Evolutionary conservation across 2,888 invertebrate genomes (phyloP).

Genomic region (Leptogaster cylindrica): DNA sequence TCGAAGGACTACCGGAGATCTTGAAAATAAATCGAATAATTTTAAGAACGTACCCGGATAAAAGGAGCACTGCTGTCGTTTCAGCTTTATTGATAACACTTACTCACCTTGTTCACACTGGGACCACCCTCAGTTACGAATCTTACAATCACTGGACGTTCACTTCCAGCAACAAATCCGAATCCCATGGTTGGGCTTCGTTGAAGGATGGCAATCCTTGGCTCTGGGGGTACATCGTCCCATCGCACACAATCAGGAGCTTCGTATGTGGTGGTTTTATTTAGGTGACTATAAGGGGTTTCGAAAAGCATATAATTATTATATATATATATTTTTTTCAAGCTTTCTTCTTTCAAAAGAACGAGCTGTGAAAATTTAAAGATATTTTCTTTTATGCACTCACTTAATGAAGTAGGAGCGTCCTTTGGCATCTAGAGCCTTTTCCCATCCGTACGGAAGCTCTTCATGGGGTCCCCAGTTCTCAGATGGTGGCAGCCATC

Average conservation of each 20-base stretch:
- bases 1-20: neutral
- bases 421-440: conserved; percentile 80
- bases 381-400: too few relatives aligned
- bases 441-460: conserved; percentile 91
- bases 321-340: conserved; percentile 32
- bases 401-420: conserved; percentile 82
- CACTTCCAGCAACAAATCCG: conserved; percentile 95
- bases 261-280: conserved; percentile 91
- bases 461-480: conserved; percentile 74
- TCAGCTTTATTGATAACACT: too few relatives aligned
- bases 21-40: neutral
- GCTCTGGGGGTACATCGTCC: conserved; percentile 78
- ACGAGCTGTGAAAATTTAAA: too few relatives aligned
- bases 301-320: too few relatives aligned
- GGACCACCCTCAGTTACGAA: conserved; percentile 90
- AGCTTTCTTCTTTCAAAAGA: too few relatives aligned
- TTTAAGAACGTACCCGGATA: neutral
- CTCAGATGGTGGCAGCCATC: conserved; percentile 89
- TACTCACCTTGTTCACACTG: conserved; percentile 78
- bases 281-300: conserved; percentile 74
- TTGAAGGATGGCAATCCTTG: conserved; percentile 76
- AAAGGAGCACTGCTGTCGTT: neutral
- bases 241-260: conserved; percentile 72
- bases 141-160: conserved; percentile 89
- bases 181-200: conserved; percentile 84